These are phyloP conservation scores for Todiramphus saurophagus DNA, from an alignment of 2,113 vertebrate species.

Conservation along the genomic window DNA sequence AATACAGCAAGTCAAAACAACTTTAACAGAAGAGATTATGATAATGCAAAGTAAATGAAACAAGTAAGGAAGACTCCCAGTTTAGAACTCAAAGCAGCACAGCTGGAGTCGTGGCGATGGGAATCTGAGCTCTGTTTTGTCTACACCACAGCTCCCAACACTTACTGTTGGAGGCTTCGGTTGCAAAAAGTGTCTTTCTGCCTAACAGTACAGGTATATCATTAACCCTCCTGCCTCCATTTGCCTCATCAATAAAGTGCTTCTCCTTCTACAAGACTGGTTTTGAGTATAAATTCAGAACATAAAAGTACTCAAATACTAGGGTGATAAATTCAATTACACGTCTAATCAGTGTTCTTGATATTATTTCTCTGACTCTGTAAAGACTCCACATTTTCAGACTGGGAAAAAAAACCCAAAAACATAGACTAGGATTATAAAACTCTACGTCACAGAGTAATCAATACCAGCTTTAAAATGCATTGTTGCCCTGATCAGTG, in stretches of 20 bases:
- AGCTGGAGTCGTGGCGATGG: neutral
- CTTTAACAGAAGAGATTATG: neutral
- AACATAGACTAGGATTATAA: neutral
- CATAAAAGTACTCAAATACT: neutral
- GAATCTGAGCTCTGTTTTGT: neutral
- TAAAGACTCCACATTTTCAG: neutral
- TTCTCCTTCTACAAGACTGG: neutral
- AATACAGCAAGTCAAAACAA: neutral
- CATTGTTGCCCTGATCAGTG: neutral
- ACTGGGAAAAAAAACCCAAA: neutral
- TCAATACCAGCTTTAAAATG: neutral
- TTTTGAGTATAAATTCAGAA: neutral
- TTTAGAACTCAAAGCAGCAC: accelerated
- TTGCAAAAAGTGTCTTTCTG: neutral
- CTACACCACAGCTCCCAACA: neutral
- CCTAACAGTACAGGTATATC: neutral
- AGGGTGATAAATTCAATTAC: neutral
- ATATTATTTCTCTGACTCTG: neutral
- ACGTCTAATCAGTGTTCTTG: neutral
- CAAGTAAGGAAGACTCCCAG: neutral
- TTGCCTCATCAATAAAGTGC: neutral
- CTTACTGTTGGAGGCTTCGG: accelerated
- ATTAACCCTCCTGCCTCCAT: neutral
- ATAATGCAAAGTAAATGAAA: accelerated
- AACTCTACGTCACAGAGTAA: neutral